Evolutionary conservation across 2,797 vertebrate species (phyloP).

Genomic region (Mormyrus hasselquistii): DNA sequence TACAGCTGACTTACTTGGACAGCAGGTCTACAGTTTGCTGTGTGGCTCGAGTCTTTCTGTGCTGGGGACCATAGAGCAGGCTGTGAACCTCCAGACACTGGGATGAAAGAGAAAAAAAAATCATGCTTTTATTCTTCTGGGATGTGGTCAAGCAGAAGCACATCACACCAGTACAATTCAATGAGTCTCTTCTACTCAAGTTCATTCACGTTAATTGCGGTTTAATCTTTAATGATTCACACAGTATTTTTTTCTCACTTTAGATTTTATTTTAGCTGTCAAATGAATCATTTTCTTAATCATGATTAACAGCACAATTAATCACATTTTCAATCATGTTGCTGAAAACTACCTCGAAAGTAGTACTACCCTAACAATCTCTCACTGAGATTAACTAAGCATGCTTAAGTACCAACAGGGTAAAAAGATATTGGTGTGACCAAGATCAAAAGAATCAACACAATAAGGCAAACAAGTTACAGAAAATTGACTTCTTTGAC

Average conservation of each 20-base stretch:
- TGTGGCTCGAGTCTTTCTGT: conserved; percentile 58
- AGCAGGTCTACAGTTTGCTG: conserved; percentile 59
- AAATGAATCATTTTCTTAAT: background rate
- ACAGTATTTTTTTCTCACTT: background rate
- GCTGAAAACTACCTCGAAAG: background rate
- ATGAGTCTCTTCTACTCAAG: background rate
- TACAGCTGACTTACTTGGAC: conserved; percentile 52
- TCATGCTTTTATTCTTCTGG: background rate
- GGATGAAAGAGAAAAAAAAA: background rate
- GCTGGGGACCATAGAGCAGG: conserved; percentile 53
- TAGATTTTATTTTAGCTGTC: background rate
- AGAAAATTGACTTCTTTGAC: background rate
- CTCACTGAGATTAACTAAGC: background rate
- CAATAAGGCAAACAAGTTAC: background rate
- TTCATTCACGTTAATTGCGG: background rate
- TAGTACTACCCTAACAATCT: background rate
- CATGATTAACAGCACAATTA: background rate
- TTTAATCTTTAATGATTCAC: background rate
- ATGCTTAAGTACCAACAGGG: background rate
- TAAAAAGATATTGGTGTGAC: background rate
- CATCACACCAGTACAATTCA: background rate
- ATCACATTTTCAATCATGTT: background rate
- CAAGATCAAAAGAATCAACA: background rate
- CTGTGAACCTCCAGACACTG: conserved; percentile 64
- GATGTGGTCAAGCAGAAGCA: background rate